Conservation (phyloP, 2,113 vertebrate genomes). For the Oxygymnocypris stewartii region DNA sequence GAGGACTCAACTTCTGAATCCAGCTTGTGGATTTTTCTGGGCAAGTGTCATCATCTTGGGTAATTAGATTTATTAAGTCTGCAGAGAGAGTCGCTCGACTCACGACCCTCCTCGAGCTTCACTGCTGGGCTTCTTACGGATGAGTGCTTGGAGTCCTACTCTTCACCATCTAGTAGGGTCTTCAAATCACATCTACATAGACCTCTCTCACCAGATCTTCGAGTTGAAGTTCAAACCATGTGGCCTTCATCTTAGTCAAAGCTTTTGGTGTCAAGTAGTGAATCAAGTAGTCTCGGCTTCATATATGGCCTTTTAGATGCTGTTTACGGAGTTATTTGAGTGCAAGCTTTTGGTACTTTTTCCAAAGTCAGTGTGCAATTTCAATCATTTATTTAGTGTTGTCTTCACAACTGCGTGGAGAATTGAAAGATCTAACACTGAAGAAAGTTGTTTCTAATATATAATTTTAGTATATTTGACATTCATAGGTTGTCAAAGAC, state of each 20-base stretch:
- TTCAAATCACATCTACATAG: background rate
- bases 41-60: background rate
- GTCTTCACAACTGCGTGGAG: background rate
- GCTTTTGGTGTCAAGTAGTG: constrained; percentile 3
- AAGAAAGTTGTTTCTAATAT: background rate
- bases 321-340: background rate
- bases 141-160: background rate
- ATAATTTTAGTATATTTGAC: background rate
- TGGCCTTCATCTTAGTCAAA: constrained; percentile 23
- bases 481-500: background rate
- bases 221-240: constrained; percentile 8
- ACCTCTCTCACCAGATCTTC: constrained; percentile 16
- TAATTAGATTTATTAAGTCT: background rate
- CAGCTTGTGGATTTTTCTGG: background rate
- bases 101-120: background rate
- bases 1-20: background rate
- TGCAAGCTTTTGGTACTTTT: background rate
- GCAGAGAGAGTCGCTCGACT: background rate
- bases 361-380: background rate
- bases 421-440: background rate
- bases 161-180: background rate
- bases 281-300: constrained; percentile 11
- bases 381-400: background rate
- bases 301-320: background rate
- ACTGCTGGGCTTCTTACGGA: background rate